Evolutionary conservation across 1,140 invertebrate species (phyloP).

Genomic region (Pemphigus obesinymphae): DNA sequence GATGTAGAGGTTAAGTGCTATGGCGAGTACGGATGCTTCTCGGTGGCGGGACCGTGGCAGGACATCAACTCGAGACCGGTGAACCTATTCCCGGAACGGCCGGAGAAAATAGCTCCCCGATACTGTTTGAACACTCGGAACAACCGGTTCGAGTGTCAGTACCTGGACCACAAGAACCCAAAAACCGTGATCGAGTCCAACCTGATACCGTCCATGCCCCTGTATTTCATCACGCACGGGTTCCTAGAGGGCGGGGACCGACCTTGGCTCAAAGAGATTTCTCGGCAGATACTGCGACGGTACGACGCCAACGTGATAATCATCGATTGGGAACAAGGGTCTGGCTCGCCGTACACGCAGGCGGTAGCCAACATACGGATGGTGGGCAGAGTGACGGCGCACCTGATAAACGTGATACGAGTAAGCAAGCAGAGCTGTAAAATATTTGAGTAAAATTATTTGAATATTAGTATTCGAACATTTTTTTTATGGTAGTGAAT

Average conservation of each 20-base stretch:
- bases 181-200: constrained; percentile 58
- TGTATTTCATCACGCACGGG: constrained; percentile 77
- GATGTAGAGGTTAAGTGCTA: constrained; percentile 57
- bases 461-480: too few species aligned
- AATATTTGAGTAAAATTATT: too few species aligned
- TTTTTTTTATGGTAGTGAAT: too few species aligned
- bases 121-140: constrained; percentile 55
- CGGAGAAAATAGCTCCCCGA: constrained; percentile 56
- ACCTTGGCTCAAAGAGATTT: constrained; percentile 59
- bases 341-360: constrained; percentile 81
- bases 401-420: constrained; percentile 58
- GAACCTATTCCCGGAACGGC: constrained; percentile 66
- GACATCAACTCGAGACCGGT: constrained; percentile 65
- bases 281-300: constrained; percentile 55
- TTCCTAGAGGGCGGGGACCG: constrained; percentile 77
- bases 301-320: constrained; percentile 69
- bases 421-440: too few species aligned
- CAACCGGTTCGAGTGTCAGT: constrained; percentile 56
- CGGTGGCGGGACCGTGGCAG: constrained; percentile 72
- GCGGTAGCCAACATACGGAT: constrained; percentile 85
- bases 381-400: constrained; percentile 74
- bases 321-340: constrained; percentile 79
- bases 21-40: constrained; percentile 76
- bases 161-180: constrained; percentile 61
- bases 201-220: constrained; percentile 58